Evolutionary conservation across 2,888 invertebrate genomes (phyloP).

Genomic region (Ganaspis brasiliensis): DNA sequence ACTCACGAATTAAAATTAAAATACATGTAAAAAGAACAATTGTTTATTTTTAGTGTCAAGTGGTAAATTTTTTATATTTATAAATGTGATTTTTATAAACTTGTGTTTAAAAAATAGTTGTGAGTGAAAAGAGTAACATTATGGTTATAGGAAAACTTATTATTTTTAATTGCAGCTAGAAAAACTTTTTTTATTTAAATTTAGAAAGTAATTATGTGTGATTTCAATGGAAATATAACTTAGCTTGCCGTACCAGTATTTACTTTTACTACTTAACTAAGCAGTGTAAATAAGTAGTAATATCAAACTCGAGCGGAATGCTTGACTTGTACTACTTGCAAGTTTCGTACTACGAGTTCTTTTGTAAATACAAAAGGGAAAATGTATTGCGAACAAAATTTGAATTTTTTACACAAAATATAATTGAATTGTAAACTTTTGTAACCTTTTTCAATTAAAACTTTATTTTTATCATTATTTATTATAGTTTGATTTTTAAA

Average conservation of each 20-base stretch:
- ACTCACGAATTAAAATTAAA: no score
- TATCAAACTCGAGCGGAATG: background rate
- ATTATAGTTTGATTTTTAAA: no score
- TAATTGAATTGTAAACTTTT: no score
- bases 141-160: background rate
- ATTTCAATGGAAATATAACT: background rate
- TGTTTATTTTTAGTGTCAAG: no score
- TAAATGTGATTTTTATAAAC: no score
- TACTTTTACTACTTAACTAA: slow-evolving; percentile 16
- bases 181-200: background rate
- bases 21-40: no score
- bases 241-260: background rate
- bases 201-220: background rate
- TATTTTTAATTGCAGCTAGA: background rate
- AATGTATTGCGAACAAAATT: background rate
- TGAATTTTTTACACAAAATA: background rate
- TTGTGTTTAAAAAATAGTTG: no score
- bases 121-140: no score
- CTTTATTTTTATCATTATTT: no score
- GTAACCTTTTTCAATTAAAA: no score
- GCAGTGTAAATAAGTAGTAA: slow-evolving; percentile 21
- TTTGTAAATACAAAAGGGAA: background rate
- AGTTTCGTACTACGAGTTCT: slow-evolving; percentile 6
- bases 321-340: slow-evolving; percentile 7
- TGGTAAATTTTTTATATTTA: no score